Evolutionary conservation across 2,113 vertebrate species (phyloP).

Genomic region (Merops nubicus): DNA sequence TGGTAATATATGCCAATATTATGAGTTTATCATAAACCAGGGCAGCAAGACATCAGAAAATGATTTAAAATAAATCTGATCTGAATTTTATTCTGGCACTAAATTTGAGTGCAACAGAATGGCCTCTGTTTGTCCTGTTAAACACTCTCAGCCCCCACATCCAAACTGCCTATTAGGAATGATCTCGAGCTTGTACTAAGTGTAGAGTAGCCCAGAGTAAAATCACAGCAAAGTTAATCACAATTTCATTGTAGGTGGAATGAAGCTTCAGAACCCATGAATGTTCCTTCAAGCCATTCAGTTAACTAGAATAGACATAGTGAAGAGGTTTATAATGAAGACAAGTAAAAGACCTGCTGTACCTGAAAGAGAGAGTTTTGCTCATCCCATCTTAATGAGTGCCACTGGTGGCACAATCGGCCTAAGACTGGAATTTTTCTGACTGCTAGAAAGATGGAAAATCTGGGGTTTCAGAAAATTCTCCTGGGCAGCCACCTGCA

Average conservation of each 20-base stretch:
- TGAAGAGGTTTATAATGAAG: neutral
- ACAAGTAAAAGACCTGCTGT: neutral
- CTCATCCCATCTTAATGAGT: neutral
- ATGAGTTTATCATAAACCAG: neutral
- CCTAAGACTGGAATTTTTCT: neutral
- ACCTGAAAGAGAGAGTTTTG: neutral
- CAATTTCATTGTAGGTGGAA: neutral
- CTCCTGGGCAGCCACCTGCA: neutral
- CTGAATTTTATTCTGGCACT: neutral
- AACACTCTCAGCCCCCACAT: neutral
- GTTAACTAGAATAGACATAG: neutral
- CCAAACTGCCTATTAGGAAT: neutral
- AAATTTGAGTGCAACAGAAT: neutral
- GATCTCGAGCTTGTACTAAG: neutral
- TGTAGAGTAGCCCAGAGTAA: neutral
- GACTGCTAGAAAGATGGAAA: neutral
- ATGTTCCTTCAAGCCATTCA: neutral
- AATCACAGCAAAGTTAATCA: neutral
- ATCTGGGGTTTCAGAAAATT: neutral
- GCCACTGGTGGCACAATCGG: neutral
- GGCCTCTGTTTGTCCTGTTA: neutral
- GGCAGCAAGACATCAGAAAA: neutral
- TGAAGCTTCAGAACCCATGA: neutral
- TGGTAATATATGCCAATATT: neutral
- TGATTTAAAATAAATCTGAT: neutral